Base-by-base conservation (phyloP, 2,888 invertebrate genomes). In the Yponomeuta malinellus region DNA sequence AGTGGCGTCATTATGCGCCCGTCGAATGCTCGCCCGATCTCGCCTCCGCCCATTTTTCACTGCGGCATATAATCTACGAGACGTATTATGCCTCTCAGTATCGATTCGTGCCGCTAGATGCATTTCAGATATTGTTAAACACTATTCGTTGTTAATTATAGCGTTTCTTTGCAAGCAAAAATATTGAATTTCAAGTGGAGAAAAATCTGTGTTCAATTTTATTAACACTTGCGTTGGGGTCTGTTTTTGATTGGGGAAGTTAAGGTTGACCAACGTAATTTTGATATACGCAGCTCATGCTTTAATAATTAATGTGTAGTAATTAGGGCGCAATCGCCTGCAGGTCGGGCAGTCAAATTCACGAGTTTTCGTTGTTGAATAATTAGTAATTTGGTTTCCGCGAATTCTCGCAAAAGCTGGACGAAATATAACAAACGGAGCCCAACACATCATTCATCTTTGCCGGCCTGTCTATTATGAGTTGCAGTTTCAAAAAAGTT, bases 401-500 rank as follows among this genome's bases (percentile, higher is more conserved):
- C 29, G 29, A 64, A 64, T 64, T 29, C 29, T 64, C 52, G 52
- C 52, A 59, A 12, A 59, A 59, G 52, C 33, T 65, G 15, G 23
- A 10, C 4, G 48, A 64, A 70, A 48, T 23, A 37, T 23, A 65
- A 65, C 65, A 70, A 64, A 12, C 43, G 80, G 82, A 84, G 80
- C 81, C 82, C 80, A 84, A 87, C 87, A 89, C 90, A 87, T 91
- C 90, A 92, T 91, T 90, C 89, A 91, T 91, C 87, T 88, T 87
- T 86, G 86, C 85, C 82, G 77, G 79, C 81, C 89, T 90, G 89
- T 91, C 91, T 86, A 90, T 90, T 90, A 90, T 92, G 90, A 92
- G 87, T 89, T 90, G 90, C 90, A 89, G 84, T 91, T 90, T 90
- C 87, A 77, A 82, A 88, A 80, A 91, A 92, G 89, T 90, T 92